phyloP scores from a whole-genome alignment of 2,113 vertebrate genomes.

The Bubo scandiacus region DNA sequence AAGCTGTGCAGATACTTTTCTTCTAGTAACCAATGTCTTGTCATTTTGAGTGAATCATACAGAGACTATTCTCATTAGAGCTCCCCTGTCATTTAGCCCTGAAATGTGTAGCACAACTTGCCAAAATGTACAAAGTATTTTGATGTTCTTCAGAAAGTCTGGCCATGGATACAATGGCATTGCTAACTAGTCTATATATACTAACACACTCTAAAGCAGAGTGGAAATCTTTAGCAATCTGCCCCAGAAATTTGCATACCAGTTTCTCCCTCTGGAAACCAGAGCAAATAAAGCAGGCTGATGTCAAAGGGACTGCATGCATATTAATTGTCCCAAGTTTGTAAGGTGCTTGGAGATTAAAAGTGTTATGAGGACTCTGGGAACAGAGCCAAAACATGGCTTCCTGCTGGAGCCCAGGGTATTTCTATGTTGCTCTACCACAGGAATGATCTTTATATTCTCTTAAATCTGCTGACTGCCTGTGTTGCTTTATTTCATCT shows the following conservation, averaged over 20 bases:
- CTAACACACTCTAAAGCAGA: neutral
- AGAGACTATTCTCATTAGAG: neutral
- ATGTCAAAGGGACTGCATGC: neutral
- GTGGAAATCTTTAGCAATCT: neutral
- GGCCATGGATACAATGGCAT: fast-evolving
- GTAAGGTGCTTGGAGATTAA: neutral
- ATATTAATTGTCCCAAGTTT: neutral
- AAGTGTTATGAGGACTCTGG: neutral
- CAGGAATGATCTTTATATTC: neutral
- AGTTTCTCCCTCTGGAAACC: neutral
- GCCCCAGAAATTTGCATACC: neutral
- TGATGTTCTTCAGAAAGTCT: neutral
- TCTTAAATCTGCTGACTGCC: neutral
- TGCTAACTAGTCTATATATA: neutral
- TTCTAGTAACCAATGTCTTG: neutral
- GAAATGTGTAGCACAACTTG: neutral
- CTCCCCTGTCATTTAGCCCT: neutral
- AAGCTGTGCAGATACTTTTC: neutral
- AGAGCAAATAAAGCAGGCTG: neutral
- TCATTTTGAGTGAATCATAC: neutral
- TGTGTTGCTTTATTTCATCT: conserved; percentile 17
- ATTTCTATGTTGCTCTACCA: conserved; percentile 12
- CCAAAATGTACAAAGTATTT: neutral
- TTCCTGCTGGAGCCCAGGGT: neutral
- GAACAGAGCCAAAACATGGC: neutral